Evolutionary conservation across 2,113 vertebrate genomes (phyloP), one percentile per base, ranked within the genome.

Genomic region (Cyprinodon tularosa): DNA sequence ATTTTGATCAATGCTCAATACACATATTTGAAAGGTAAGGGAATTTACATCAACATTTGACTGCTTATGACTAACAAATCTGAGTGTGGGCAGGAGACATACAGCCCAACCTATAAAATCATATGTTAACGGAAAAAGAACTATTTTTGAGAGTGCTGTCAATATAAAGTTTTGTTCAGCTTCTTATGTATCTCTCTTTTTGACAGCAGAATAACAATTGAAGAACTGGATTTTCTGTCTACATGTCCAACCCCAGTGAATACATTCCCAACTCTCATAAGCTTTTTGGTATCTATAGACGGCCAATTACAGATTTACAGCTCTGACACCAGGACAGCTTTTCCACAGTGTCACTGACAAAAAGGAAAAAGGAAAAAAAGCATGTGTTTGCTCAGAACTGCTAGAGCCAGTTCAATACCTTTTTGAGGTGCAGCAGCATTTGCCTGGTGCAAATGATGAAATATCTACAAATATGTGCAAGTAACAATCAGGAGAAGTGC

Each of bases 1-100:
- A 57, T 13, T 67, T 76, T 61, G 77, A 89, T 92, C 86, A 84
- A 88, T 88, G 81, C 80, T 87, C 79, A 74, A 90, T 81, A 82
- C 84, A 79, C 76, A 64, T 45, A 74, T 82, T 88, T 87, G 86
- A 83, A 84, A 80, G 84, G 86, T 80, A 77, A 84, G 82, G 86
- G 50, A 60, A 83, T 86, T 91, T 89, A 85, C n/a, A 0, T 76
- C 74, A 88, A 82, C 68, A 69, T 89, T 88, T 77, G 74, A 84
- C 81, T n/a, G 69, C 71, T 70, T 70, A 65, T 2, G 8, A 62
- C 77, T 78, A 87, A 86, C 61, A 75, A 82, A 78, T 73, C 60
- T 42, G 63, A 86, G 60, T 78, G 76, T 47, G 48, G 71, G 75
- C 65, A 63, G 48, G 61, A 68, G 69, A 78, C 79, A 82, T 71